phyloP scores from a whole-genome alignment of 2,888 invertebrate genomes.

The Chymomyza caudatula region DNA sequence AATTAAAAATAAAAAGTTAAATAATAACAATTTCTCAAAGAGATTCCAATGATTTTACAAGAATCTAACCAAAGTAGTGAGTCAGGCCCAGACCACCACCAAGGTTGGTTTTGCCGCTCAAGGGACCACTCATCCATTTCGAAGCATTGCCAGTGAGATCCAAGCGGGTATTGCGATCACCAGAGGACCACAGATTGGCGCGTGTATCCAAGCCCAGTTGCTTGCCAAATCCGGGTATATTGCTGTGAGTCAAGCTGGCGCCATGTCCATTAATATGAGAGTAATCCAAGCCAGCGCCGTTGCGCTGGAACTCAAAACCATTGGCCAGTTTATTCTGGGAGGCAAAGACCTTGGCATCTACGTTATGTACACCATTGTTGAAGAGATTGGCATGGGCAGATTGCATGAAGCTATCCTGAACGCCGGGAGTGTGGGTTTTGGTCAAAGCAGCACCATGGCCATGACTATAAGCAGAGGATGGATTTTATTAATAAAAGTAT shows the following conservation, averaged over 20 bases:
- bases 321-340: conserved; percentile 71
- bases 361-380: conserved; percentile 61
- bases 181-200: conserved; percentile 59
- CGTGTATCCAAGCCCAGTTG: conserved; percentile 54
- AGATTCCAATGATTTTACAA: too few relatives aligned
- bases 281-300: conserved; percentile 69
- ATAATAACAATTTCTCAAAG: too few relatives aligned
- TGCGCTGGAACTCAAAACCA: conserved; percentile 70
- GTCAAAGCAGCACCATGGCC: conserved; percentile 37
- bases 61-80: conserved; percentile 61
- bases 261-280: conserved; percentile 67
- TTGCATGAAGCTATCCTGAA: conserved; percentile 40
- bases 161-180: conserved; percentile 55
- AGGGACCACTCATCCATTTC: conserved; percentile 56
- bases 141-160: conserved; percentile 56
- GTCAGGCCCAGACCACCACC: conserved; percentile 61
- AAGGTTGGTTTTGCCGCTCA: conserved; percentile 44
- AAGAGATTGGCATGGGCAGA: conserved; percentile 49
- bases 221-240: conserved; percentile 64
- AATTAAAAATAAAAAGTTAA: neutral
- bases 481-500: neutral
- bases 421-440: conserved; percentile 43
- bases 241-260: conserved; percentile 58
- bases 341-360: conserved; percentile 68
- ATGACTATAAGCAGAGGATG: conserved; percentile 19